Base-by-base conservation (phyloP, 2,888 invertebrate species). In the Ectemnius continuus region DNA sequence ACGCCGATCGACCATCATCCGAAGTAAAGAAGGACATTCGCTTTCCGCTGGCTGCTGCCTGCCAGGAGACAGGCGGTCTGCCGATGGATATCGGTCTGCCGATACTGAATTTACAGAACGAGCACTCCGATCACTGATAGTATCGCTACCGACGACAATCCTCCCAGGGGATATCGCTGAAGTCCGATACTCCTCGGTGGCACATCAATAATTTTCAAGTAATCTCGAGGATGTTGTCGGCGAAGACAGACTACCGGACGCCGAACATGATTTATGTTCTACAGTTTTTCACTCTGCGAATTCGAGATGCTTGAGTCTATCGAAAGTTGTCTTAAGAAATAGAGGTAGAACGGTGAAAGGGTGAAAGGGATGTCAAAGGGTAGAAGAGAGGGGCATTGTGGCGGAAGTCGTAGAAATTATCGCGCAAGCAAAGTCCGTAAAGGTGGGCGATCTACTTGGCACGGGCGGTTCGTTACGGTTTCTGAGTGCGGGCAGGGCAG, bases 1-100 rank as follows among this genome's bases (percentile, higher is more conserved):
- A 28, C 71, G 70, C 60, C 73, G 79, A 80, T 79, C 79, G 73
- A 57, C 74, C 70, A 76, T 81, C 81, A 63, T 70, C 68, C 68
- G 60, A 58, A 63, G 67, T 70, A 60, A 71, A 67, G 62, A 67
- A 63, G 68, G 57, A 64, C 56, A 70, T 63, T 60, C 68, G 56
- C 52, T 66, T 48, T 57, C 59, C 60, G 48, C 36, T 36, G 36
- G 8, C 36, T 36, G 36, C 36, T 36, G 36, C 8, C 28, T 58
- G 13, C 20, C 45, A 13, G 70, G 48, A 61, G 48, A 11, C 14
- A 45, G 56, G 3, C 45, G 18, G 61, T 45, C 61, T 46, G 14
- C 26, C 23, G 45, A 36, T 23, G 75, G 75, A 74, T 78, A 80
- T 76, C 76, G 74, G 81, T 80, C 78, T 65, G 61, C 36, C 62